A percentile compares a stretch with the other conserved stretches of the same genome.
Conservation (phyloP, 2,888 invertebrate genomes). For the Drosophila gaucha region DNA sequence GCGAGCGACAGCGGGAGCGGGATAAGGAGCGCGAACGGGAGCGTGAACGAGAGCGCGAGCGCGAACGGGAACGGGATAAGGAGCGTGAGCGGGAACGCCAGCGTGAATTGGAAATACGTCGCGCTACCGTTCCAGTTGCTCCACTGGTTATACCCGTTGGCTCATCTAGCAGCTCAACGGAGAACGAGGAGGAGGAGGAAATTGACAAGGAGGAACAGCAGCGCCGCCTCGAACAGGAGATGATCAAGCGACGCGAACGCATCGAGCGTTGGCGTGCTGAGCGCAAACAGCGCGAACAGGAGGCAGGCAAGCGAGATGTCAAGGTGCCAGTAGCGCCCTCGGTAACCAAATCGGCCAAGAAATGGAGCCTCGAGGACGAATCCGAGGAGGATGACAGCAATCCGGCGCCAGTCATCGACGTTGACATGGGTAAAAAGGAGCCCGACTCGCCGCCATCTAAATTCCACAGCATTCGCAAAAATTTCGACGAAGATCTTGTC, state of each 20-base stretch:
- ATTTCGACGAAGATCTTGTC: constrained; percentile 79
- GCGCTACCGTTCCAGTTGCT: constrained; percentile 41
- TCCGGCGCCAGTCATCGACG: constrained; percentile 45
- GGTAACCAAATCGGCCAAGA: constrained; percentile 89
- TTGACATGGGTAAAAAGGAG: constrained; percentile 60
- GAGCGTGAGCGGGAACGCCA: constrained; percentile 86
- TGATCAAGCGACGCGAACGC: constrained; percentile 97
- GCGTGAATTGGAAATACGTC: constrained; percentile 84
- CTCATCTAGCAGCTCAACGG: constrained; percentile 80
- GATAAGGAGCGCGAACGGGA: constrained; percentile 76
- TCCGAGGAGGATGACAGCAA: constrained; percentile 94
- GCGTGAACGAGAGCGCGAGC: constrained; percentile 68
- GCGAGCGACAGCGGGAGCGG: constrained; percentile 77
- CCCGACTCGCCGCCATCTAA: constrained; percentile 82
- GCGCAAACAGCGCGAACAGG: constrained; percentile 93
- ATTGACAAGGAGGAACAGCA: constrained; percentile 94
- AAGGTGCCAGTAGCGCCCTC: constrained; percentile 85
- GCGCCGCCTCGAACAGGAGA: constrained; percentile 95
- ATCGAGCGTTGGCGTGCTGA: constrained; percentile 98
- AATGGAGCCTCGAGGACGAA: constrained; percentile 98
- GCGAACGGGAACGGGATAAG: constrained; percentile 73
- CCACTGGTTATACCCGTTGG: constrained; percentile 64
- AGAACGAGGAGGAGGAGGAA: constrained; percentile 85
- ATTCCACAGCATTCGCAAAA: constrained; percentile 78
- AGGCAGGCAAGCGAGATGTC: constrained; percentile 92